Evolutionary conservation across 1,140 invertebrate genomes (phyloP).

Genomic region (Steinernema khuongi): DNA sequence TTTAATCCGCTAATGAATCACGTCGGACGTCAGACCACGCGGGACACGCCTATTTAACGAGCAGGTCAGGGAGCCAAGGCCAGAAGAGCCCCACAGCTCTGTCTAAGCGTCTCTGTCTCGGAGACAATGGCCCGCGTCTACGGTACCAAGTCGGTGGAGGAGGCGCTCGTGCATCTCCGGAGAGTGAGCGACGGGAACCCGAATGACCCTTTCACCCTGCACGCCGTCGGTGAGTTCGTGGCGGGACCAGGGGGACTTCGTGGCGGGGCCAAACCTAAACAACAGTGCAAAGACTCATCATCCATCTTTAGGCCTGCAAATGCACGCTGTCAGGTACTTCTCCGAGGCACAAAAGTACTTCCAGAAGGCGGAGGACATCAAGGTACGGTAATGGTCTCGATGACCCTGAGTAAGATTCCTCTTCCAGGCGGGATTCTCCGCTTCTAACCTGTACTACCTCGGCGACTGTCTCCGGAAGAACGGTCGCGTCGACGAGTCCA

Average conservation of each 20-base stretch:
- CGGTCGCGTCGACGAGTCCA: not conserved
- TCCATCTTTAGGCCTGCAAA: not conserved
- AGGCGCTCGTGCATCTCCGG: not conserved
- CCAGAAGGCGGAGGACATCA: conserved; percentile 2
- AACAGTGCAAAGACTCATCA: too few species aligned
- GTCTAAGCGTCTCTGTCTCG: not conserved
- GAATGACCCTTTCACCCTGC: not conserved
- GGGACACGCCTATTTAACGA: not conserved
- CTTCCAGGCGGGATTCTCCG: not conserved
- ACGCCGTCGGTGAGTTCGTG: not conserved
- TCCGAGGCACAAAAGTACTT: not conserved
- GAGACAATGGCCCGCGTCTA: not conserved
- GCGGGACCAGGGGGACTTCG: too few species aligned
- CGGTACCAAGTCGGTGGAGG: conserved; percentile 7
- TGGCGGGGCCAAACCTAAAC: not conserved
- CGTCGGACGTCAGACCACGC: not conserved
- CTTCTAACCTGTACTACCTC: not conserved
- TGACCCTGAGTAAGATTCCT: not conserved
- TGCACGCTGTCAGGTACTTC: not conserved
- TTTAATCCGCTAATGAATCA: not conserved
- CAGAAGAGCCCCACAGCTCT: not conserved
- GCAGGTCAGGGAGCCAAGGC: not conserved
- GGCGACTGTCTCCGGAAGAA: not conserved
- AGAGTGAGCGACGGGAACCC: not conserved
- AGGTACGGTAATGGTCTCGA: not conserved